phyloP scores from a whole-genome alignment of 2,113 vertebrate species.

The Callospermophilus lateralis region DNA sequence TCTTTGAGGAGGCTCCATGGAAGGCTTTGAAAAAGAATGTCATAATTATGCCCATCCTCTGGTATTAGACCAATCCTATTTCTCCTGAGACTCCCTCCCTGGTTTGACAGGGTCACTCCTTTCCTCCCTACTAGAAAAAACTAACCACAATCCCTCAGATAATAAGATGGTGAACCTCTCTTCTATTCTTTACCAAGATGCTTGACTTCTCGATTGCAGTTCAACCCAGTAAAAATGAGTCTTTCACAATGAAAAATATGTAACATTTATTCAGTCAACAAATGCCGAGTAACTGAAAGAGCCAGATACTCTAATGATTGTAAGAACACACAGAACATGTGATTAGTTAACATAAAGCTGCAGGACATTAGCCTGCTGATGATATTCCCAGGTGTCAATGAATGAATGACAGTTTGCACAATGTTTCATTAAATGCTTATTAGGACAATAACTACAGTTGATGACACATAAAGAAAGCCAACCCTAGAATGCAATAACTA shows the following conservation, averaged over 20 bases:
- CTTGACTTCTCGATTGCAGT: not conserved
- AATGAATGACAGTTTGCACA: not conserved
- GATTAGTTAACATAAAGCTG: not conserved
- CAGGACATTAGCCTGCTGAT: not conserved
- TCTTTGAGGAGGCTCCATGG: not conserved
- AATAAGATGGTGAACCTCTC: not conserved
- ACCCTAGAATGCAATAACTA: not conserved
- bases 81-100: not conserved
- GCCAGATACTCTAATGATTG: not conserved
- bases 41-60: rapidly evolving
- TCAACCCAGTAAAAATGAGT: not conserved
- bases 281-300: not conserved
- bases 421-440: not conserved
- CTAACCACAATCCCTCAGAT: not conserved
- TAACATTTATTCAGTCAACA: slow-evolving; percentile 63
- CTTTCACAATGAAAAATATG: not conserved
- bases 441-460: not conserved
- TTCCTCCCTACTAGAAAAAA: not conserved
- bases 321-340: not conserved
- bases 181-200: not conserved
- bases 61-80: not conserved
- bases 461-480: not conserved
- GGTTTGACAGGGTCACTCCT: not conserved
- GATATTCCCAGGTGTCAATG: not conserved
- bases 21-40: not conserved